Percentiles rank a stretch among this genome's conserved stretches.
These are phyloP conservation scores for Drosophila multiciliata DNA, from an alignment of 2,888 invertebrate genomes.

Conservation along the genomic window DNA sequence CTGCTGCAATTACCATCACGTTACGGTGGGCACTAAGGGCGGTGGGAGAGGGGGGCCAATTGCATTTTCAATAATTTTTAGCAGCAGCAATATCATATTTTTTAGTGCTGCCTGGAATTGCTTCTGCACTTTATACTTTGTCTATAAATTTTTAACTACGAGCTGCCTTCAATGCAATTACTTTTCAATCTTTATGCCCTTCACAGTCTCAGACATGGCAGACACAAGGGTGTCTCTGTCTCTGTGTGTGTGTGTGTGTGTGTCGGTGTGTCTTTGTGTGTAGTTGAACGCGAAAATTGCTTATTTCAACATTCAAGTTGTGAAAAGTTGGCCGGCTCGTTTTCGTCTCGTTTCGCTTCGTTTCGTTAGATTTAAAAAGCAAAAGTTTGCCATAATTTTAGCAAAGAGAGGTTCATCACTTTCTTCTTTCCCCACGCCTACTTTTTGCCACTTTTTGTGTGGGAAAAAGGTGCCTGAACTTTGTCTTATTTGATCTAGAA, in stretches of 20 bases:
- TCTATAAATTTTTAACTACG: constrained; percentile 80
- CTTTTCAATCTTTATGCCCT: constrained; percentile 75
- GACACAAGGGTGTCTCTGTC: constrained; percentile 14
- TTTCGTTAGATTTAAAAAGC: constrained; percentile 59
- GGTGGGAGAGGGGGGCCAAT: constrained; percentile 49
- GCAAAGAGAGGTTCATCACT: constrained; percentile 63
- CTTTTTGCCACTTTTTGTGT: constrained; percentile 48
- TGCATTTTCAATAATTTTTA: constrained; percentile 76
- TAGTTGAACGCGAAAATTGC: constrained; percentile 73
- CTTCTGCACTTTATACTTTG: constrained; percentile 49
- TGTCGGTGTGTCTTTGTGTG: constrained; percentile 22
- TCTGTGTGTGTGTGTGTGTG: constrained; percentile 22
- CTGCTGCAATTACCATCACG: constrained; percentile 63
- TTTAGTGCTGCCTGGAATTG: constrained; percentile 56
- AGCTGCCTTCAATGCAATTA: constrained; percentile 79
- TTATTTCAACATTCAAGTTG: constrained; percentile 78
- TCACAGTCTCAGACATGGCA: constrained; percentile 18
- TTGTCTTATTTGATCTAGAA: constrained; percentile 76
- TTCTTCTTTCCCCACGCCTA: constrained; percentile 37
- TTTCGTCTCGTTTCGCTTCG: constrained; percentile 54
- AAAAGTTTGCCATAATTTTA: constrained; percentile 73
- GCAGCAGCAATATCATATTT: constrained; percentile 55
- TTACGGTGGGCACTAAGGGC: constrained; percentile 19
- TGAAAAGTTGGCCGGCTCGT: constrained; percentile 59
- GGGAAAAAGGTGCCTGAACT: constrained; percentile 54